Conservation (phyloP, 1,140 invertebrate genomes). For the Drosophila eugracilis region DNA sequence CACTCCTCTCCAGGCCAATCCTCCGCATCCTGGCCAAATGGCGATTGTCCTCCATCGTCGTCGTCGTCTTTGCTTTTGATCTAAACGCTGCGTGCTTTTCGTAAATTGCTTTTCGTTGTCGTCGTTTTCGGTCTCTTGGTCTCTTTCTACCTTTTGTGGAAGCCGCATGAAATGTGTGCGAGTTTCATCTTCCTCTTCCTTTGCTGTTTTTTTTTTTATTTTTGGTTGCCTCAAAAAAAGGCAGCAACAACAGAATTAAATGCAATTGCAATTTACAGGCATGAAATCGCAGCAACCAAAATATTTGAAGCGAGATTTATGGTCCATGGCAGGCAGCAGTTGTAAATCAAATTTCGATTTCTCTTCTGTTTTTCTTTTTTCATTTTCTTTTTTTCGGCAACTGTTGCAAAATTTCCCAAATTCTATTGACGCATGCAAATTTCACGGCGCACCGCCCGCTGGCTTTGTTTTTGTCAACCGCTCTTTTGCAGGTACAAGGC, state of each 20-base stretch:
- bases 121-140: slow-evolving; percentile 48
- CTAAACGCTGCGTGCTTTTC: slow-evolving; percentile 82
- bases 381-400: slow-evolving; percentile 35
- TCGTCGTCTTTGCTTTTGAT: slow-evolving; percentile 71
- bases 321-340: slow-evolving; percentile 42
- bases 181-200: slow-evolving; percentile 52
- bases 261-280: slow-evolving; percentile 71
- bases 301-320: slow-evolving; percentile 76
- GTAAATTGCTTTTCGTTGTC: slow-evolving; percentile 83
- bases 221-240: slow-evolving; percentile 28
- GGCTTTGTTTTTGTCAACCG: slow-evolving; percentile 46
- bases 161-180: slow-evolving; percentile 84
- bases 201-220: slow-evolving; percentile 31
- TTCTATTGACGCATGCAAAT: slow-evolving; percentile 78
- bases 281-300: slow-evolving; percentile 80
- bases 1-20: too few relatives aligned
- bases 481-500: slow-evolving; percentile 25
- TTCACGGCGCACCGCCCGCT: slow-evolving; percentile 59
- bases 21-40: slow-evolving; percentile 55
- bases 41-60: slow-evolving; percentile 52
- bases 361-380: too few relatives aligned
- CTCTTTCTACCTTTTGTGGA: slow-evolving; percentile 74
- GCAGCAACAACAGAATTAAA: slow-evolving; percentile 38
- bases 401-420: slow-evolving; percentile 62
- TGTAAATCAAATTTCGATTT: slow-evolving; percentile 61